These are phyloP conservation scores for Macrotrachela quadricornifera DNA, from an alignment of 1,140 invertebrate genomes.

Conservation along the genomic window DNA sequence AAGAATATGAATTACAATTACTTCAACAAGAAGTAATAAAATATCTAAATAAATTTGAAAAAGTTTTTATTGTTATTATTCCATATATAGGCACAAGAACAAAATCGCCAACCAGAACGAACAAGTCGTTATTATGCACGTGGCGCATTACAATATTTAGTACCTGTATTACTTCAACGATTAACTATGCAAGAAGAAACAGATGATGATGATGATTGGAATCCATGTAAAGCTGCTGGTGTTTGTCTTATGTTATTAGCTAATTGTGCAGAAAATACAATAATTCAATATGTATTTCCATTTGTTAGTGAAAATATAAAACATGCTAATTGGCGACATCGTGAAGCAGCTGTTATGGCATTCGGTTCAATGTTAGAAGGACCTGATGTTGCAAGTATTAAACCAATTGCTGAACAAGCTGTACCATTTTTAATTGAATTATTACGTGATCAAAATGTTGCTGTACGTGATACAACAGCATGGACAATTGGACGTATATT, in stretches of 20 bases:
- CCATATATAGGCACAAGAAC: conserved; percentile 34
- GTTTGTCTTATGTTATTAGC: conserved; percentile 96
- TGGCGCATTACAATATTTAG: conserved; percentile 77
- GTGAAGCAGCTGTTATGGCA: conserved; percentile 93
- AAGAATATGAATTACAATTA: conserved; percentile 50
- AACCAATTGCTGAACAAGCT: conserved; percentile 78
- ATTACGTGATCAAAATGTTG: conserved; percentile 74
- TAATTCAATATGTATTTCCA: conserved; percentile 82
- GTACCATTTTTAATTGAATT: conserved; percentile 78
- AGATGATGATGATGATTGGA: conserved; percentile 98
- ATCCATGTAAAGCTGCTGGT: conserved; percentile 91
- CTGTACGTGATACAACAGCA: conserved; percentile 81
- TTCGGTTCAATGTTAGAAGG: conserved; percentile 90
- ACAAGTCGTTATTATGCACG: conserved; percentile 73
- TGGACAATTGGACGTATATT: conserved; percentile 95
- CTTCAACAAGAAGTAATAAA: conserved; percentile 1
- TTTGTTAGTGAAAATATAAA: conserved; percentile 88
- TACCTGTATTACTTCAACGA: conserved; percentile 76
- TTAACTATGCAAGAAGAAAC: conserved; percentile 62
- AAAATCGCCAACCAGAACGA: conserved; percentile 57
- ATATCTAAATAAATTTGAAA: too few relatives aligned
- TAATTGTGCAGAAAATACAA: conserved; percentile 85
- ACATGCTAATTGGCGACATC: conserved; percentile 69
- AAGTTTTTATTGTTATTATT: too few relatives aligned
- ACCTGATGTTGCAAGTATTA: conserved; percentile 59